Base-by-base conservation (phyloP, 2,113 vertebrate genomes). In the Myiozetetes cayanensis region DNA sequence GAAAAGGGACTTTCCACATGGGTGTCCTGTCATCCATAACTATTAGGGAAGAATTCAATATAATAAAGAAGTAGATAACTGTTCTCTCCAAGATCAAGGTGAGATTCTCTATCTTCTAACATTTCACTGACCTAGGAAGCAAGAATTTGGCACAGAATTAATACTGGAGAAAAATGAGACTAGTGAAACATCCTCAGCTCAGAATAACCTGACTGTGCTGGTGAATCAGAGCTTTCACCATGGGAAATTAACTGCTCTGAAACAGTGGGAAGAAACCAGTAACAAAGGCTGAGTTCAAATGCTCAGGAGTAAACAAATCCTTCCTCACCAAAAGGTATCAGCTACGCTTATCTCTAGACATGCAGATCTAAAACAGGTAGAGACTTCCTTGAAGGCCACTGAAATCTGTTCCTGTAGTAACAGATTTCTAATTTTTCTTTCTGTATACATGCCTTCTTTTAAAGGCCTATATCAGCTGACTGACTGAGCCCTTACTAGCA, bases 171-270 rank as follows among this genome's bases (percentile, higher is more conserved):
- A 43, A 91, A 94, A 82, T 37, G 33, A 82, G 41, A 80, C 53
- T 41, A 83, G 63, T 47, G 56, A 87, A 95, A 85, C 3, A 5
- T 85, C 74, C 75, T 94, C 71, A 75, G 59, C 52, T 87, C 68
- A 61, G 56, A 31, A 78, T 56, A 72, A 89, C 44, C 92, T 74
- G 71, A 85, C 79, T 75, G 66, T 66, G 66, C 70, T 82, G 37
- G 62, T 89, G 85, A 87, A 84, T 90, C 65, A 76, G 62, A 72
- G 58, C 66, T 85, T 89, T 93, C 55, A 49, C 75, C 44, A n/a
- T 62, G 46, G 66, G 74, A 95, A 95, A 93, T 82, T 65, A 93
- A 75, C 58, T 66, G 44, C 71, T 87, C 82, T 85, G 78, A 85
- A 90, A 72, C 30, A 84, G 49, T 27, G 27, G 47, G 21, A 85